Conservation (phyloP, 92 coral and sea anemone genomes). For the Scolanthus callimorphus region DNA sequence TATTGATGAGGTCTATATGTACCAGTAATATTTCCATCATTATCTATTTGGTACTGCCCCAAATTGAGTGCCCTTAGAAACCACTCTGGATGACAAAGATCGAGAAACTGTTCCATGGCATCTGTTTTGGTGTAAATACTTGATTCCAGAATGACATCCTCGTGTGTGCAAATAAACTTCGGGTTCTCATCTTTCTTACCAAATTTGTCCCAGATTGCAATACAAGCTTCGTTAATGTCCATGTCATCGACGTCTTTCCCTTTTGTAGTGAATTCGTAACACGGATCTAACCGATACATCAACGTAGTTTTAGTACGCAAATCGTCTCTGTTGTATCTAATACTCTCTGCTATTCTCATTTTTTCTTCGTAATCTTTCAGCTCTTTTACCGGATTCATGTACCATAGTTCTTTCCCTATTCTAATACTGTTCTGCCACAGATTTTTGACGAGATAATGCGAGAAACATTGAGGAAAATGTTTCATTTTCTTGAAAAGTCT, state of each 20-base stretch:
- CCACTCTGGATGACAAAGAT: too few relatives aligned
- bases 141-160: slow-evolving; percentile 10
- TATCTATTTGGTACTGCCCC: too few relatives aligned
- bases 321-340: neutral
- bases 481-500: too few relatives aligned
- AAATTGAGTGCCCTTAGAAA: too few relatives aligned
- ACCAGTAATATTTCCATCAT: too few relatives aligned
- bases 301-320: slow-evolving; percentile 23
- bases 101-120: neutral
- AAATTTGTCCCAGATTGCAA: slow-evolving; percentile 10
- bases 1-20: too few relatives aligned
- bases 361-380: slow-evolving; percentile 24
- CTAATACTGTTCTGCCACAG: slow-evolving; percentile 18
- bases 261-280: slow-evolving; percentile 33
- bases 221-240: slow-evolving; percentile 4
- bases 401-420: slow-evolving; percentile 58
- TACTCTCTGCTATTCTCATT: slow-evolving; percentile 20
- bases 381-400: slow-evolving; percentile 36
- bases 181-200: neutral
- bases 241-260: slow-evolving; percentile 14
- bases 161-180: neutral
- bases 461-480: too few relatives aligned
- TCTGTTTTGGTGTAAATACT: neutral
- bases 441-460: slow-evolving; percentile 4
- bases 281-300: slow-evolving; percentile 22